A percentile compares a stretch with the other conserved stretches of the same genome.
phyloP scores from a whole-genome alignment of 2,113 vertebrate genomes.

The Ovis aries region DNA sequence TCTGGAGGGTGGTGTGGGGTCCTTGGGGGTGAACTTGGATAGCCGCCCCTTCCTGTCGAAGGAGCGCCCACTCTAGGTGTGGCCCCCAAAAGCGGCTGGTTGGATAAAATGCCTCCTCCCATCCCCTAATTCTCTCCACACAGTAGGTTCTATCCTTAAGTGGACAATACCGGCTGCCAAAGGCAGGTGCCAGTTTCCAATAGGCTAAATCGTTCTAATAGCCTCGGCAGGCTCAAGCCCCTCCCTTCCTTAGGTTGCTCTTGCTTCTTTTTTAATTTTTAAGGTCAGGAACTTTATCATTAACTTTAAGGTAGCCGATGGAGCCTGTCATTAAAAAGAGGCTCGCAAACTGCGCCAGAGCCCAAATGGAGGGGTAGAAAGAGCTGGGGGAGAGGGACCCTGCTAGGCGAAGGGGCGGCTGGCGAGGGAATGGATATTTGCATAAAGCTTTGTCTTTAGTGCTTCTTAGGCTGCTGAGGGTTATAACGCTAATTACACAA shows the following conservation, averaged over 20 bases:
- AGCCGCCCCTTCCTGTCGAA: neutral
- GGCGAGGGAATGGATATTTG: slow-evolving; percentile 66
- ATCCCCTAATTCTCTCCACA: neutral
- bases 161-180: slow-evolving; percentile 44
- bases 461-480: slow-evolving; percentile 54
- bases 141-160: neutral
- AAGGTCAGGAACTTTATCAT: slow-evolving; percentile 76
- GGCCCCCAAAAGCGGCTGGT: neutral
- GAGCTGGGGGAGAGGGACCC: neutral
- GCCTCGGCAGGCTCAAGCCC: slow-evolving; percentile 57
- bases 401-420: neutral
- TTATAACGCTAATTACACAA: slow-evolving; percentile 73
- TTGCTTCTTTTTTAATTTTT: neutral
- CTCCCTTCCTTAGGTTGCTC: neutral
- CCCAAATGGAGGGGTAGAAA: neutral
- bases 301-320: slow-evolving; percentile 79
- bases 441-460: slow-evolving; percentile 79
- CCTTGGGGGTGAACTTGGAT: slow-evolving; percentile 26
- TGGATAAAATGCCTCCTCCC: neutral
- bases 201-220: slow-evolving; percentile 62
- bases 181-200: slow-evolving; percentile 79
- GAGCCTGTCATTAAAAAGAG: slow-evolving; percentile 70
- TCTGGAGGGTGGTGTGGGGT: neutral
- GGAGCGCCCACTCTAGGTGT: neutral
- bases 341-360: slow-evolving; percentile 64